Evolutionary conservation across 53 echinoderm and acorn worm species (phyloP).

Genomic region (Glandiceps talaboti): DNA sequence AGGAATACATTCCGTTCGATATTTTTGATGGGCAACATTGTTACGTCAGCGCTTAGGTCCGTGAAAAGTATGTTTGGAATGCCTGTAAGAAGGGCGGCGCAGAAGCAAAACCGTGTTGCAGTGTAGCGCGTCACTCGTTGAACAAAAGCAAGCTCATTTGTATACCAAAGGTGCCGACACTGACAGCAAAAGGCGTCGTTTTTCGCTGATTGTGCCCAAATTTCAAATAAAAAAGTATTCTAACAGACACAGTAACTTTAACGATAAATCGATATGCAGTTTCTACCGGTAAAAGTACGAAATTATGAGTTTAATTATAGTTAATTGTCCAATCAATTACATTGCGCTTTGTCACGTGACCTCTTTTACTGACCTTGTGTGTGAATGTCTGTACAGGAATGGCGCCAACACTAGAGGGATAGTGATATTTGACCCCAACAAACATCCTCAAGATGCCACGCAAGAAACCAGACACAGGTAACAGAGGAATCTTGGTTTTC

Average conservation of each 20-base stretch:
- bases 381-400: conserved; percentile 20
- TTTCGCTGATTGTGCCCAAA: neutral
- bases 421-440: conserved; percentile 42
- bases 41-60: neutral
- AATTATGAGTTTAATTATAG: neutral
- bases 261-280: neutral
- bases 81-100: neutral
- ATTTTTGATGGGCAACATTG: neutral
- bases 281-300: neutral
- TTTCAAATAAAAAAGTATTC: neutral
- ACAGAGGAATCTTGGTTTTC: neutral
- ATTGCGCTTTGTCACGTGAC: neutral
- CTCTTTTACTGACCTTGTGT: conserved; percentile 1
- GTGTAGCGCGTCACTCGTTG: neutral
- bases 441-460: conserved; percentile 50
- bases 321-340: neutral
- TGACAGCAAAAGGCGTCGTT: neutral
- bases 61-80: neutral
- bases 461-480: conserved; percentile 52
- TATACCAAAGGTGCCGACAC: neutral
- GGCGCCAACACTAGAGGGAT: conserved; percentile 31
- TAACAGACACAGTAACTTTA: neutral
- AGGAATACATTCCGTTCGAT: neutral
- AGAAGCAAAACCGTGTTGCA: neutral
- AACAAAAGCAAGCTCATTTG: neutral